Evolutionary conservation across 2,797 vertebrate genomes (phyloP), one percentile per base, ranked within the genome.

Genomic region (Esox masquinongy): DNA sequence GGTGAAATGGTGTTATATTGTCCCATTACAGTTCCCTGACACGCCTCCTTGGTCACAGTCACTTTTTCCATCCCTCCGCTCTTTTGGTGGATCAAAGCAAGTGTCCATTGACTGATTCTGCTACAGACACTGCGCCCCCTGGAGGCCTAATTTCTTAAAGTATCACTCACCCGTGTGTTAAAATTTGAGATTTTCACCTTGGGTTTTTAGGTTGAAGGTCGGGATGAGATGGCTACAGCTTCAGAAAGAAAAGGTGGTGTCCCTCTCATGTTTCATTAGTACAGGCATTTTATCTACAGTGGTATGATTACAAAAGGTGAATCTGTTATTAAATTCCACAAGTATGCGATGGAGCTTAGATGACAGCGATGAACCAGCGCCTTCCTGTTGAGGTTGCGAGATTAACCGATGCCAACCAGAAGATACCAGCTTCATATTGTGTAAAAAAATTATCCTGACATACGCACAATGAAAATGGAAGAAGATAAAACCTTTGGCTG

Each of bases 11-110:
- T 36, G 75, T 26, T 61, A 22, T 39, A 73, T 73, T 61, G 71
- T 73, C 34, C 34, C 59, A 67, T 67, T 66, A 74, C 16, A 47
- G 61, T 5, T 64, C 47, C n/a, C 73, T n/a, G 73, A 26, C 59
- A 53, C 63, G 39, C 59, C 39, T 66, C 43, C 39, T 29, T 66
- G 63, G 73, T n/a, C 51, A 73, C 71, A 73, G 4, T 69, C 68
- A n/a, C 17, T 43, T 9, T 24, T 19, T 69, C 68, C 39, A 47
- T 26, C 68, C 17, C 36, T 43, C 34, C 15, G 2, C 17, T 67
- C 64, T 29, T 47, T 12, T 9, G 2, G 19, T n/a, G n/a, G n/a
- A 12, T 69, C 39, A 43, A 22, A n/a, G 12, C n/a, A 47, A 22
- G 8, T 5, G n/a, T 43, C 68, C 26, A 34, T 22, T 19, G 26